Evolutionary conservation across 2,113 vertebrate species (phyloP).

Genomic region (Mystacornis crossleyi): DNA sequence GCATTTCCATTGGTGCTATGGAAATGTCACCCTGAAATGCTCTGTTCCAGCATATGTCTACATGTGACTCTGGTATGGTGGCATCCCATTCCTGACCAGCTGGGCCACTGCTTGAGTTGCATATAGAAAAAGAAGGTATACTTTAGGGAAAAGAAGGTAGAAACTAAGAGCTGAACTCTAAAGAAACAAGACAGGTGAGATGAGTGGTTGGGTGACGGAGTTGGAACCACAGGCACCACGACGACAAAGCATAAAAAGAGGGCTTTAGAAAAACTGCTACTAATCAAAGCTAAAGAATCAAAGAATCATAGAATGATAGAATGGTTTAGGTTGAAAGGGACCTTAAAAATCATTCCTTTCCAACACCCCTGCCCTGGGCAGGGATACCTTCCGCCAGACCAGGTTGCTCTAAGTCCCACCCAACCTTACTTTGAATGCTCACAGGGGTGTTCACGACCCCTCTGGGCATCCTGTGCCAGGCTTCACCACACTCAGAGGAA

Average conservation of each 20-base stretch:
- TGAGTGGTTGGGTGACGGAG: not conserved
- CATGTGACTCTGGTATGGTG: not conserved
- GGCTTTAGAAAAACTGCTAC: not conserved
- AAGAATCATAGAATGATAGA: not conserved
- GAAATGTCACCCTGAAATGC: not conserved
- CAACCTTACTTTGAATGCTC: not conserved
- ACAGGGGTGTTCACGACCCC: fast-evolving
- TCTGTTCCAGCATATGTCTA: not conserved
- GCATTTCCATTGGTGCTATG: not conserved
- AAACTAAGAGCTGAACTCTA: not conserved
- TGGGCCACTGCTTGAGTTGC: not conserved
- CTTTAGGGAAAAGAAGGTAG: not conserved
- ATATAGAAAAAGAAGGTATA: not conserved
- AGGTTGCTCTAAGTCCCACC: not conserved
- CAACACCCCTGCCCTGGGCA: not conserved
- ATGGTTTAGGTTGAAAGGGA: not conserved
- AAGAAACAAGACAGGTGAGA: not conserved
- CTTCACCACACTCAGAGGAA: not conserved
- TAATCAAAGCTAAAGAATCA: not conserved
- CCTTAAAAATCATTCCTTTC: not conserved
- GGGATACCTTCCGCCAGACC: not conserved
- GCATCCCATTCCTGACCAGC: not conserved
- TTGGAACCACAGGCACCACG: fast-evolving
- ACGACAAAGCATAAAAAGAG: not conserved
- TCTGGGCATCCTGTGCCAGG: not conserved